These are phyloP conservation scores for Asarcornis scutulata DNA, from an alignment of 2,113 vertebrate species.

Conservation along the genomic window DNA sequence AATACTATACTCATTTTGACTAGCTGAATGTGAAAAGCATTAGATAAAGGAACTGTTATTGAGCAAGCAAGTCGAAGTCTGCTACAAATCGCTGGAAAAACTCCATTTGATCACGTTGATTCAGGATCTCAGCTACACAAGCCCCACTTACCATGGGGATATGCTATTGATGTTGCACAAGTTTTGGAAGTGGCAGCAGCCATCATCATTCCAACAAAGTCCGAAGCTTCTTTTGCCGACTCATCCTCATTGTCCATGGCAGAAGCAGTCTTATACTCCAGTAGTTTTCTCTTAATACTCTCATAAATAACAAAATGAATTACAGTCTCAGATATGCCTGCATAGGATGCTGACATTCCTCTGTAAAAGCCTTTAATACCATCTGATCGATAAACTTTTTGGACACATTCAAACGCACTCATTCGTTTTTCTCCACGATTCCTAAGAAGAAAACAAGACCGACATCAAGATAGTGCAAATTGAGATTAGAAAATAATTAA, in stretches of 20 bases:
- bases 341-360: slow-evolving; percentile 98
- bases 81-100: background rate
- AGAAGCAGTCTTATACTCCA: slow-evolving; percentile 84
- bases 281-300: slow-evolving; percentile 92
- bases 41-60: background rate
- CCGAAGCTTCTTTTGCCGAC: slow-evolving; percentile 88
- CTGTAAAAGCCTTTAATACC: slow-evolving; percentile 95
- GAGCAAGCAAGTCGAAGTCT: background rate
- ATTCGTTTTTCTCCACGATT: slow-evolving; percentile 91
- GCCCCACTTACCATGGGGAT: slow-evolving; percentile 89
- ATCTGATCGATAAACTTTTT: slow-evolving; percentile 91
- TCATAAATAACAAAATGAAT: slow-evolving; percentile 99
- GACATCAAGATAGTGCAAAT: background rate
- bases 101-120: background rate
- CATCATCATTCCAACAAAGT: slow-evolving; percentile 97
- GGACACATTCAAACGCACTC: slow-evolving; percentile 93
- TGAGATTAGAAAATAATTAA: background rate
- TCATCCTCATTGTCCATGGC: slow-evolving; percentile 88
- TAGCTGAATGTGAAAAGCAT: background rate
- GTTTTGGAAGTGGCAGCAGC: slow-evolving; percentile 98
- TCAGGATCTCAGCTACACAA: background rate
- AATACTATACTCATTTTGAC: background rate
- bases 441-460: slow-evolving; percentile 68
- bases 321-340: slow-evolving; percentile 98
- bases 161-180: slow-evolving; percentile 94